phyloP scores from a whole-genome alignment of 2,888 invertebrate species.

The Germaria angustata region DNA sequence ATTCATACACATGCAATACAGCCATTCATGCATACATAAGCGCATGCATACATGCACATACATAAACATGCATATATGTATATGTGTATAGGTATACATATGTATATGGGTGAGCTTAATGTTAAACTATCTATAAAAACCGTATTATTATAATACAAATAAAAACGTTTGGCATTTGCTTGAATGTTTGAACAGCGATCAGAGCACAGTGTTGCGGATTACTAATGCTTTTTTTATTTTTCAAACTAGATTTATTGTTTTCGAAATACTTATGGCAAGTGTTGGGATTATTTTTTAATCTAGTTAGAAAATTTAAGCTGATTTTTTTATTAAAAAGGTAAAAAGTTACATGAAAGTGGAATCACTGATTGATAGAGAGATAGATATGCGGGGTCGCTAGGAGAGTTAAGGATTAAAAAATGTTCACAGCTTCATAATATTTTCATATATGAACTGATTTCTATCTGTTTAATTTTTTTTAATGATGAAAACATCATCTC shows the following conservation, averaged over 20 bases:
- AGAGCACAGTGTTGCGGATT: slow-evolving; percentile 32
- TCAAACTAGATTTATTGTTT: neutral
- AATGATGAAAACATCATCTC: no score
- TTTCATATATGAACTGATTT: no score
- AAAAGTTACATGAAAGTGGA: no score
- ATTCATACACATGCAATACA: neutral
- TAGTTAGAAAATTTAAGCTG: neutral
- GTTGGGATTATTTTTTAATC: neutral
- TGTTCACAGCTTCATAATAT: no score
- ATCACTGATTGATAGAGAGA: no score
- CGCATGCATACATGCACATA: neutral
- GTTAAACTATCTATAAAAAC: slow-evolving; percentile 11
- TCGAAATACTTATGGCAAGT: neutral
- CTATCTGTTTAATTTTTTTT: no score
- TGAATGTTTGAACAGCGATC: slow-evolving; percentile 14
- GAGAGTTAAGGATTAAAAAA: no score
- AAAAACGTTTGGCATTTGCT: slow-evolving; percentile 5
- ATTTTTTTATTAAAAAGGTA: neutral
- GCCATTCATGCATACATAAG: neutral
- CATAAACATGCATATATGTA: neutral
- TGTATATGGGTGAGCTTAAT: neutral
- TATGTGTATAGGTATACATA: neutral
- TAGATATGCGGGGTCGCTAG: no score
- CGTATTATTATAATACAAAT: slow-evolving; percentile 10
- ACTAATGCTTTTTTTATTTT: neutral